Evolutionary conservation across 2,797 vertebrate genomes (phyloP).

Genomic region (Sardinella longiceps): DNA sequence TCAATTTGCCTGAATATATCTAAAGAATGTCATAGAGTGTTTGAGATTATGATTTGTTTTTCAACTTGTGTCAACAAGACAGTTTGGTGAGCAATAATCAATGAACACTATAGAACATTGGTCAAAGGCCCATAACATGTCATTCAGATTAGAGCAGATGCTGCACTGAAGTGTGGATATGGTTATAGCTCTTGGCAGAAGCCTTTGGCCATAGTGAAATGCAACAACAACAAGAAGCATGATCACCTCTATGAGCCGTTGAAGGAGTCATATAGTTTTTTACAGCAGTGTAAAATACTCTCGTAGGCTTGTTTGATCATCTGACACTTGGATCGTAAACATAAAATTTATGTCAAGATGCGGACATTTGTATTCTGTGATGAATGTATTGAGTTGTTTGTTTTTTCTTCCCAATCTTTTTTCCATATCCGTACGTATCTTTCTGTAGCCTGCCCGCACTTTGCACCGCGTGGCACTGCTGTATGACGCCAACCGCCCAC

Average conservation of each 20-base stretch:
- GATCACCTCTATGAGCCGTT: too few relatives aligned
- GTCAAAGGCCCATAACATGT: neutral
- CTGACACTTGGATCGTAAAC: too few relatives aligned
- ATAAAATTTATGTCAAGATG: too few relatives aligned
- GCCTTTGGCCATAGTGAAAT: too few relatives aligned
- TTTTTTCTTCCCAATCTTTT: neutral
- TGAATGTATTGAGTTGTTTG: neutral
- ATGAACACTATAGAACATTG: neutral
- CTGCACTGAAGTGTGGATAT: neutral
- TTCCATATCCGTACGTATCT: neutral
- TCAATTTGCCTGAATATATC: neutral
- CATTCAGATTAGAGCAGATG: neutral
- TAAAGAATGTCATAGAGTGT: neutral
- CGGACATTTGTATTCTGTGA: neutral
- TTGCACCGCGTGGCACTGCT: conserved; percentile 93
- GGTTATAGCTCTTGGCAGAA: too few relatives aligned
- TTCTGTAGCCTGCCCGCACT: conserved; percentile 86
- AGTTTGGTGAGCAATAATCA: neutral
- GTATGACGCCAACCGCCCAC: conserved; percentile 96
- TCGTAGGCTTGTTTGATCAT: too few relatives aligned
- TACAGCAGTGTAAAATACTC: too few relatives aligned
- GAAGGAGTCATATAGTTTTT: too few relatives aligned
- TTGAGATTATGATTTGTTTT: neutral
- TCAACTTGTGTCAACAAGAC: neutral
- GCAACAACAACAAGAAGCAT: too few relatives aligned